Evolutionary conservation across 2,797 vertebrate genomes (phyloP).

Genomic region (Chrosomus eos): DNA sequence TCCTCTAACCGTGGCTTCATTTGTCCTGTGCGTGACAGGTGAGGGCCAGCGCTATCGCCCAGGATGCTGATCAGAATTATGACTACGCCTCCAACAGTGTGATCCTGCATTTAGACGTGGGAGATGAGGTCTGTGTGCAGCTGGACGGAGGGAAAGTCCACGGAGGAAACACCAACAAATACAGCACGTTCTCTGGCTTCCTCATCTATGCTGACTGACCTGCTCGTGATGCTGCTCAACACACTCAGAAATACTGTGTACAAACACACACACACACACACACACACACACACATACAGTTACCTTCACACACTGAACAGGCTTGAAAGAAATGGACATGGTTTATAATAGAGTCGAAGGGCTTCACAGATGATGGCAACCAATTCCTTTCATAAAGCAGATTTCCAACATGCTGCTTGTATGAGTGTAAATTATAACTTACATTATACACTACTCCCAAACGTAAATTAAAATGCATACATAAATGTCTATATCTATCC

Average conservation of each 20-base stretch:
- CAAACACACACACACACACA: conserved; percentile 58
- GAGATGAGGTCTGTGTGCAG: conserved; percentile 94
- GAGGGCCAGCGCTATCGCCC: conserved; percentile 93
- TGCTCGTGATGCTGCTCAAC: conserved; percentile 49
- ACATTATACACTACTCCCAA: conserved; percentile 50
- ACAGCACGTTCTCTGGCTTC: conserved; percentile 98
- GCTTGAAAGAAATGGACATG: conserved; percentile 50
- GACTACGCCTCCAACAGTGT: conserved; percentile 98
- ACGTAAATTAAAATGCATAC: conserved; percentile 49
- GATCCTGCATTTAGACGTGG: conserved; percentile 95
- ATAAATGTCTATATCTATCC: conserved; percentile 56
- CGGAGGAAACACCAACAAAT: conserved; percentile 96
- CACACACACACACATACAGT: conserved; percentile 59
- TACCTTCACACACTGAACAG: conserved; percentile 47
- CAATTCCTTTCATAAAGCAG: conserved; percentile 62
- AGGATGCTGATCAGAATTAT: conserved; percentile 97
- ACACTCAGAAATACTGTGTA: conserved; percentile 23
- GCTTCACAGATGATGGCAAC: conserved; percentile 57
- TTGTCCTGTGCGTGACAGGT: conserved; percentile 80
- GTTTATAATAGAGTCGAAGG: conserved; percentile 45
- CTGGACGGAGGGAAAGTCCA: conserved; percentile 96
- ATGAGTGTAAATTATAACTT: conserved; percentile 55
- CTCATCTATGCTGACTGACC: conserved; percentile 95
- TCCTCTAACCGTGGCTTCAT: conserved; percentile 67
- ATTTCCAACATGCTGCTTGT: conserved; percentile 61